Evolutionary conservation across 1,140 invertebrate genomes (phyloP).

Genomic region (Copidosoma floridanum): DNA sequence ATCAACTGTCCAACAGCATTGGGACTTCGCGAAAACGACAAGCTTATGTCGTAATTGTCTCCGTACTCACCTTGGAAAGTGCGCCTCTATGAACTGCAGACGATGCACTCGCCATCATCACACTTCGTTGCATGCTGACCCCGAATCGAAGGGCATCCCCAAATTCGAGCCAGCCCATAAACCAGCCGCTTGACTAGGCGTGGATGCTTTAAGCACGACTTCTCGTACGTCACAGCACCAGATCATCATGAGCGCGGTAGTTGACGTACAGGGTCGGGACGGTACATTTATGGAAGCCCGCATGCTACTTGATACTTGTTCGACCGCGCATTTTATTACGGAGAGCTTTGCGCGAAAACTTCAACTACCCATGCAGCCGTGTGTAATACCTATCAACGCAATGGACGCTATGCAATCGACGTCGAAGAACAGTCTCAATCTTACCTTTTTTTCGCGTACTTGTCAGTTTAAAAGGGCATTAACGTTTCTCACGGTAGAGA

Average conservation of each 20-base stretch:
- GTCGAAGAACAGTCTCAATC: constrained; percentile 13
- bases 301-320: too few relatives aligned
- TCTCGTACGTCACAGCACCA: too few relatives aligned
- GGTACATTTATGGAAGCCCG: too few relatives aligned
- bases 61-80: neutral
- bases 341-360: too few relatives aligned
- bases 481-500: constrained; percentile 28
- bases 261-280: too few relatives aligned
- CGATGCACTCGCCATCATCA: neutral
- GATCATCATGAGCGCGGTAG: too few relatives aligned
- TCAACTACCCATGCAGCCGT: constrained; percentile 27
- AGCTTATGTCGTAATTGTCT: neutral
- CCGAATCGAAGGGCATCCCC: too few relatives aligned
- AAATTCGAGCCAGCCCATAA: too few relatives aligned
- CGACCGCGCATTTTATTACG: constrained; percentile 20
- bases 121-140: neutral
- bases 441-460: constrained; percentile 11
- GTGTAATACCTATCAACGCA: constrained; percentile 5
- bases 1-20: neutral
- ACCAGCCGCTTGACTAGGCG: too few relatives aligned
- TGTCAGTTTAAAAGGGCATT: constrained; percentile 19
- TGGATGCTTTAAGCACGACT: too few relatives aligned
- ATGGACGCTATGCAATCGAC: constrained; percentile 15
- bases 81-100: neutral
- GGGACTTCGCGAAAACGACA: neutral